Percentiles rank a stretch among this genome's conserved stretches.
Conservation (phyloP, 2,113 vertebrate genomes). For the Chloroceryle aenea region DNA sequence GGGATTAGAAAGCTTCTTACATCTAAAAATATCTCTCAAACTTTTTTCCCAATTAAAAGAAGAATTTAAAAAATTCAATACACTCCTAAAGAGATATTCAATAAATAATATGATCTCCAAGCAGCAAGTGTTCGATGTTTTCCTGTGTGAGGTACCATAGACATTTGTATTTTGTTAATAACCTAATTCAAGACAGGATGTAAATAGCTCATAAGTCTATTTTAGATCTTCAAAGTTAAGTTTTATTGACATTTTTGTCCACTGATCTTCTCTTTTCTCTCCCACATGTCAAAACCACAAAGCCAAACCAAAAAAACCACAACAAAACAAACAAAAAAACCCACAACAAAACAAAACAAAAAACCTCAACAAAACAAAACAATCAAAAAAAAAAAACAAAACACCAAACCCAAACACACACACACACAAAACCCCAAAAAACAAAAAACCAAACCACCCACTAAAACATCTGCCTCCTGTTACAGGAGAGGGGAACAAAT, state of each 20-base stretch:
- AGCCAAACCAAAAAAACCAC: neutral
- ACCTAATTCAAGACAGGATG: neutral
- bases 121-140: neutral
- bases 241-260: neutral
- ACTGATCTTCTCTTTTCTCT: neutral
- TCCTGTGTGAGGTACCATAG: neutral
- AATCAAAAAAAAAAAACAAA: neutral
- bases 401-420: no score
- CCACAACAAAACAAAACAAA: no score
- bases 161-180: neutral
- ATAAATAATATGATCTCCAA: neutral
- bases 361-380: neutral
- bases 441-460: no score
- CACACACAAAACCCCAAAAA: no score
- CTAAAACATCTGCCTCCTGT: neutral
- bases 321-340: neutral
- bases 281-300: neutral
- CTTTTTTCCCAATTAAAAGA: neutral
- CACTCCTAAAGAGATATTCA: neutral
- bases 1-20: conserved; percentile 14
- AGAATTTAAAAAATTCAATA: neutral
- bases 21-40: neutral
- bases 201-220: neutral
- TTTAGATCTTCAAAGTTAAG: neutral
- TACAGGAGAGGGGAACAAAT: neutral